phyloP scores from a whole-genome alignment of 1,140 invertebrate genomes.

The Panonychus citri region DNA sequence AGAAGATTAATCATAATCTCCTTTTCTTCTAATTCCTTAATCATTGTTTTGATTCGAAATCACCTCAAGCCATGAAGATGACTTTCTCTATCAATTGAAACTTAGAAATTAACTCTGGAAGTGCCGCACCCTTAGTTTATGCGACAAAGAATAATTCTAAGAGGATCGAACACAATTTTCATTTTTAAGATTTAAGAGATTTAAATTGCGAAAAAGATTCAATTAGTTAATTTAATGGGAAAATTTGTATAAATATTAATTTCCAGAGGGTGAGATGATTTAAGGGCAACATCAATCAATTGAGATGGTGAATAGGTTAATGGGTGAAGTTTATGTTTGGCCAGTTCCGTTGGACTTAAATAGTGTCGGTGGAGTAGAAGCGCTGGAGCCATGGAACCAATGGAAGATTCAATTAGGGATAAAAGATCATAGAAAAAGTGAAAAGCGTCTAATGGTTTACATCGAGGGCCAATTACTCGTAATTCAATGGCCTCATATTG shows the following conservation, averaged over 20 bases:
- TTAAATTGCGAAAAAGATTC: neutral
- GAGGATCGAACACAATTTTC: constrained; percentile 6
- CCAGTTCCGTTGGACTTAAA: constrained; percentile 37
- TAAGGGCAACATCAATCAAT: constrained; percentile 34
- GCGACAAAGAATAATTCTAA: constrained; percentile 13
- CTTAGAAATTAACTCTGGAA: constrained; percentile 67
- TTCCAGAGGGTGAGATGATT: constrained; percentile 3
- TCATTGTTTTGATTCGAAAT: no score
- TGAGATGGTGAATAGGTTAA: constrained; percentile 35
- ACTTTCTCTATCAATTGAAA: no score
- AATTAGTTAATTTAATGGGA: neutral
- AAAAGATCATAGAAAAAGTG: constrained; percentile 33
- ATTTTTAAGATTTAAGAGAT: no score
- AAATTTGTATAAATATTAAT: no score
- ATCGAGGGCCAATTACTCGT: constrained; percentile 35
- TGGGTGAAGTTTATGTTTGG: constrained; percentile 27
- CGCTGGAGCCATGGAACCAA: constrained; percentile 37
- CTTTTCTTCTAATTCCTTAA: no score
- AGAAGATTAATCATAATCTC: no score
- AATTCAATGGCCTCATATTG: constrained; percentile 32
- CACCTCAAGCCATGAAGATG: no score
- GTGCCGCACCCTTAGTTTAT: constrained; percentile 71
- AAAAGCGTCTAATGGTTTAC: neutral
- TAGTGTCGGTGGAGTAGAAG: constrained; percentile 38
- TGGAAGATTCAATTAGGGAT: constrained; percentile 38